Conservation (phyloP, 2,113 vertebrate genomes). For the Ranitomeya variabilis region DNA sequence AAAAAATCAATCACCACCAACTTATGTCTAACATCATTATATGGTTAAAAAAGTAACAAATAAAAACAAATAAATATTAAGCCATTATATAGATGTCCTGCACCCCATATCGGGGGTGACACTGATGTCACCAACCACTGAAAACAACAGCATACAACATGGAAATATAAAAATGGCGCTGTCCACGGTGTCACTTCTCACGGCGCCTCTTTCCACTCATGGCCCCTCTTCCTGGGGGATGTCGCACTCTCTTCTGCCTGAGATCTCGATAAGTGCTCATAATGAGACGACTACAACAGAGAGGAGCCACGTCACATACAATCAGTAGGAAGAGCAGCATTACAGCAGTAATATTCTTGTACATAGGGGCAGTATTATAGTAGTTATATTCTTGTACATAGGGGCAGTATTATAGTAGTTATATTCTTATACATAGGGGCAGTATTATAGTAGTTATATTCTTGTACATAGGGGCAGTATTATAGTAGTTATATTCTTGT, state of each 20-base stretch:
- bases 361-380: background rate
- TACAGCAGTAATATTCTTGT: background rate
- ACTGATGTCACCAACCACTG: background rate
- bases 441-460: background rate
- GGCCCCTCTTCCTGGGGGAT: background rate
- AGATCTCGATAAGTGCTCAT: slow-evolving; percentile 69
- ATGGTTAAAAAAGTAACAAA: background rate
- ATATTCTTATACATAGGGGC: background rate
- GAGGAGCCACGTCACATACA: background rate
- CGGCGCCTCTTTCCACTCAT: slow-evolving; percentile 50
- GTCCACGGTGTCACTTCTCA: slow-evolving; percentile 41
- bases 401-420: background rate
- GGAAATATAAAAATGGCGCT: background rate
- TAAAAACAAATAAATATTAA: background rate
- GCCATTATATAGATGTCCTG: background rate
- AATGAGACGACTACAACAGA: slow-evolving; percentile 64
- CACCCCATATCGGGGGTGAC: background rate
- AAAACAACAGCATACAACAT: background rate
- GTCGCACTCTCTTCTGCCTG: slow-evolving; percentile 21
- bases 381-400: background rate
- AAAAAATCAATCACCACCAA: background rate
- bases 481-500: background rate
- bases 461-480: background rate
- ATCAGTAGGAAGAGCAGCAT: background rate
- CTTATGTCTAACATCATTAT: background rate